Evolutionary conservation across 2,797 vertebrate species (phyloP).

Genomic region (Myiotriccus ornatus): DNA sequence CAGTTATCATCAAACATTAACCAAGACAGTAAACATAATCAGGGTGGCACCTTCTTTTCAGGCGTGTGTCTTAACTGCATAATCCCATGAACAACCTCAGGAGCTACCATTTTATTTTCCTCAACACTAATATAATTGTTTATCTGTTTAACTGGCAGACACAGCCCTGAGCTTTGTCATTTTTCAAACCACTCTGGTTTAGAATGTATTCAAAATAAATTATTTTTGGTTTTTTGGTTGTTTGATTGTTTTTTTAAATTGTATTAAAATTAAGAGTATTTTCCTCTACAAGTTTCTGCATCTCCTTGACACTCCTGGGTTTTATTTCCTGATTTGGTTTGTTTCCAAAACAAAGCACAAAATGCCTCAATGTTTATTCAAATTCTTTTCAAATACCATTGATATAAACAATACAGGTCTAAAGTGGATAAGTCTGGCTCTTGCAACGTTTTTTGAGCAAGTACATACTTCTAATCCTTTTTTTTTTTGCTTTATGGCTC

Average conservation of each 20-base stretch:
- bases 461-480: neutral
- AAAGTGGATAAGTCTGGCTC: neutral
- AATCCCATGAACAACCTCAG: neutral
- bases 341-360: neutral
- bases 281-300: neutral
- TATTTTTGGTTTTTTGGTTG: neutral
- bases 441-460: neutral
- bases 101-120: neutral
- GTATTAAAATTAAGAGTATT: neutral
- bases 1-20: neutral
- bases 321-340: neutral
- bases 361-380: neutral
- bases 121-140: neutral
- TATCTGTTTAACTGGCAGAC: neutral
- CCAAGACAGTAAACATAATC: neutral
- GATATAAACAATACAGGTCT: neutral
- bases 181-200: neutral
- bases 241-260: neutral
- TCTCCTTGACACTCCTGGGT: neutral
- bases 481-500: neutral
- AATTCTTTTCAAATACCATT: neutral
- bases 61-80: neutral
- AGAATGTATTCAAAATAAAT: neutral
- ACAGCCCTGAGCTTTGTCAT: neutral
- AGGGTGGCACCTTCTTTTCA: neutral